Percentiles rank a stretch among this genome's conserved stretches.
Conservation (phyloP, 1,140 invertebrate genomes). For the Habropoda laboriosa region DNA sequence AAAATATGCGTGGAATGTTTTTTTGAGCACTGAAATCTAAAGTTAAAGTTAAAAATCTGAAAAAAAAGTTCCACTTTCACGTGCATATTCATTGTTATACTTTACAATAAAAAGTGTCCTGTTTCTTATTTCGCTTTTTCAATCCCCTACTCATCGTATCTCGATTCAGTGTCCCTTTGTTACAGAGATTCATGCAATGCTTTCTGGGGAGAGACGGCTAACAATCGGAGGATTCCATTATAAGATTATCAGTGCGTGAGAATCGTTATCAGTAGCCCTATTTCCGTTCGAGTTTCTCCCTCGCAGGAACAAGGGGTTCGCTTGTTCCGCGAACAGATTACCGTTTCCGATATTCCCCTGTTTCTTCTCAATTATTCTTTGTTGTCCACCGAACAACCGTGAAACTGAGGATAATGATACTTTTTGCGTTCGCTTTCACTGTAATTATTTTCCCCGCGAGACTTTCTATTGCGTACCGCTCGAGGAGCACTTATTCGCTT, state of each 20-base stretch:
- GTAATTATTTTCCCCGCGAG: neutral
- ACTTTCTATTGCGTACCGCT: too few species aligned
- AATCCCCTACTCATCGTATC: too few species aligned
- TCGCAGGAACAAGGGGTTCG: neutral
- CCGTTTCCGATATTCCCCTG: neutral
- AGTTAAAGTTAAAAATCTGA: too few species aligned
- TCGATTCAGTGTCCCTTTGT: too few species aligned
- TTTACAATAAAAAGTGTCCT: too few species aligned
- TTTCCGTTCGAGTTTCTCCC: neutral
- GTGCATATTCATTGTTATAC: too few species aligned
- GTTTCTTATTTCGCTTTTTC: too few species aligned
- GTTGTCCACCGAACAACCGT: neutral
- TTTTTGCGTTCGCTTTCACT: neutral
- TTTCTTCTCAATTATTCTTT: conserved; percentile 10
- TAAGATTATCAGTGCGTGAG: neutral
- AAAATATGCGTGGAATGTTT: too few species aligned
- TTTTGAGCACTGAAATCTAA: too few species aligned
- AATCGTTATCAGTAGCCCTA: conserved; percentile 4
- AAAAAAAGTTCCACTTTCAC: too few species aligned
- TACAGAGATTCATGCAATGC: too few species aligned
- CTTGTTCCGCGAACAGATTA: neutral
- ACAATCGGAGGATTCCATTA: neutral
- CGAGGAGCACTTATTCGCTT: neutral
- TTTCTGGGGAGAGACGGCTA: neutral
- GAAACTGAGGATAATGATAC: conserved; percentile 18